phyloP scores from a whole-genome alignment of 2,113 vertebrate species.

The Zingel zingel region DNA sequence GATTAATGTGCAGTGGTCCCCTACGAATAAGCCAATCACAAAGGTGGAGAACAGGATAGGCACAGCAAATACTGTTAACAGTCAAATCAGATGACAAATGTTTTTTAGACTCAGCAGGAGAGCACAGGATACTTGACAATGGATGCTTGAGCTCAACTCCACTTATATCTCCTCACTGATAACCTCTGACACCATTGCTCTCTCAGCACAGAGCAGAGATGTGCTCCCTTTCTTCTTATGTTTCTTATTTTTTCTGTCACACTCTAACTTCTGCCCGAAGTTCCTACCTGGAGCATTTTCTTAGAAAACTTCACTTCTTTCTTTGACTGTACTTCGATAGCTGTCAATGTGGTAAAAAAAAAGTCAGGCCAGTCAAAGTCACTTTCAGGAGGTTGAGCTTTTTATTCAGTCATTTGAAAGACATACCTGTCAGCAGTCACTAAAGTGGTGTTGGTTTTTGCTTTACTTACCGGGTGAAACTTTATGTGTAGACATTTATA shows the following conservation, averaged over 20 bases:
- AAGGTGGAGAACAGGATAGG: not conserved
- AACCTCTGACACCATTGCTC: constrained; percentile 33
- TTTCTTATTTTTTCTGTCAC: not conserved
- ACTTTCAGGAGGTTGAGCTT: constrained; percentile 4
- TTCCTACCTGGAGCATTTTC: not conserved
- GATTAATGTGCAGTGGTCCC: not conserved
- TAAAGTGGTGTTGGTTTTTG: constrained; percentile 14
- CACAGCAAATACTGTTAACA: not conserved
- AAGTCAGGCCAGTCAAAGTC: constrained; percentile 32
- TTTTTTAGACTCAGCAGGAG: not conserved
- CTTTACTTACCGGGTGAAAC: constrained; percentile 14
- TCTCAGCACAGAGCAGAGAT: constrained; percentile 22
- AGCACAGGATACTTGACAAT: constrained; percentile 18
- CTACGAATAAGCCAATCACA: not conserved
- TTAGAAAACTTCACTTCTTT: constrained; percentile 6
- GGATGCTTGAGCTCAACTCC: constrained; percentile 32
- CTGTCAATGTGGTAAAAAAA: constrained; percentile 27
- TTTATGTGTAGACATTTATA: constrained; percentile 9
- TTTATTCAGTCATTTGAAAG: constrained; percentile 25
- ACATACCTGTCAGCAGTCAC: constrained; percentile 32
- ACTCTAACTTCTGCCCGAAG: not conserved
- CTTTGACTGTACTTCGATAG: constrained; percentile 19
- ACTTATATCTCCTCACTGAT: constrained; percentile 29
- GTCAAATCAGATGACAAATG: not conserved
- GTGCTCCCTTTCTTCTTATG: not conserved